These are phyloP conservation scores for Hypotaenidia philippensis DNA, from an alignment of 2,797 vertebrate species.

Conservation along the genomic window DNA sequence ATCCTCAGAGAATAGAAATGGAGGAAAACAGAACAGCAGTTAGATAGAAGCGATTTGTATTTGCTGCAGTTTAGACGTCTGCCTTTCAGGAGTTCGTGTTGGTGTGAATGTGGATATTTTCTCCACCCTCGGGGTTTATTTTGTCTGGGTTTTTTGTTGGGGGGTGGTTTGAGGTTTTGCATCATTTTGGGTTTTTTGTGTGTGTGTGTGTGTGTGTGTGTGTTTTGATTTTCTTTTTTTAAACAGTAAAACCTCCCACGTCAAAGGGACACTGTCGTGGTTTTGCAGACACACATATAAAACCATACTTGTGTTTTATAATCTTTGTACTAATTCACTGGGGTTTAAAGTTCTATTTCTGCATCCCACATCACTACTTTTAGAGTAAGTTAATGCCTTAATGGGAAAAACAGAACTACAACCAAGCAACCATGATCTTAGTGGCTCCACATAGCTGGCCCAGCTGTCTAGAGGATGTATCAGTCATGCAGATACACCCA, in stretches of 20 bases:
- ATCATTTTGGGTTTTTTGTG: not conserved
- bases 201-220: not conserved
- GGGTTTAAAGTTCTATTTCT: not conserved
- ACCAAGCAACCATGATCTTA: not conserved
- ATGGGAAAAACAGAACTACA: not conserved
- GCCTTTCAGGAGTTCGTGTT: not conserved
- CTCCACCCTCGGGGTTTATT: not conserved
- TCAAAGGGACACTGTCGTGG: not conserved
- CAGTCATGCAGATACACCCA: not conserved
- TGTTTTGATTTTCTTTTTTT: not conserved
- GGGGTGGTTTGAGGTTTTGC: not conserved
- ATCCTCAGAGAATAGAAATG: not conserved
- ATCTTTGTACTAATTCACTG: not conserved
- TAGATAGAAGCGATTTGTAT: not conserved
- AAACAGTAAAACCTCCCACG: not conserved
- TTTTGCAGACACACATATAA: not conserved
- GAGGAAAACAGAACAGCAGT: not conserved
- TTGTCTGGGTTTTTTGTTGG: accelerated
- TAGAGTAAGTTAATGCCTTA: not conserved
- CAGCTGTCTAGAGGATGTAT: not conserved
- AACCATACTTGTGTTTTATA: not conserved
- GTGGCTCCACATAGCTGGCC: not conserved
- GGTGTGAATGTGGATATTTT: not conserved
- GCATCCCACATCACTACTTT: not conserved
- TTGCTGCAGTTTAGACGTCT: not conserved